A percentile compares a stretch with the other conserved stretches of the same genome.
Evolutionary conservation across 1,140 invertebrate genomes (phyloP).

Genomic region (Charaxes varanes): DNA sequence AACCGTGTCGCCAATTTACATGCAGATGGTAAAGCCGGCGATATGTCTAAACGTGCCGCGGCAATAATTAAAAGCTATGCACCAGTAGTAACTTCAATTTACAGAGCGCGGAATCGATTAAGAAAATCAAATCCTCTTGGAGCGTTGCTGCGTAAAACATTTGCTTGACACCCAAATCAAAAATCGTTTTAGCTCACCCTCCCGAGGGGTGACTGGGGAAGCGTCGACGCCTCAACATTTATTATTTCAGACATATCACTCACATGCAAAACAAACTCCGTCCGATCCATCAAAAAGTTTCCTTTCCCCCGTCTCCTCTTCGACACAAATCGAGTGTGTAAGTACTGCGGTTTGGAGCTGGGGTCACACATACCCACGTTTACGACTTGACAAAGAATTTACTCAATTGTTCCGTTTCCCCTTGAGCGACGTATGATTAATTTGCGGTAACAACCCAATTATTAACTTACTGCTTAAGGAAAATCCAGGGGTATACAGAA

Average conservation of each 20-base stretch:
- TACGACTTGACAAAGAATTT: constrained; percentile 19
- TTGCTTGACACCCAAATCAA: constrained; percentile 73
- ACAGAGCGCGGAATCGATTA: constrained; percentile 50
- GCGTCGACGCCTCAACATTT: constrained; percentile 72
- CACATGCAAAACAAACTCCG: constrained; percentile 74
- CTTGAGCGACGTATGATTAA: constrained; percentile 12
- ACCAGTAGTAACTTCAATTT: constrained; percentile 6
- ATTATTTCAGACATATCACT: constrained; percentile 75
- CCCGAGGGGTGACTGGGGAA: constrained; percentile 51
- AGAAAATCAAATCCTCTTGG: constrained; percentile 66
- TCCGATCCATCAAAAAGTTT: constrained; percentile 74
- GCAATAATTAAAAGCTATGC: constrained; percentile 14
- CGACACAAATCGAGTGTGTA: constrained; percentile 71
- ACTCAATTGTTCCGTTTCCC: constrained; percentile 10
- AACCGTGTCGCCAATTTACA: constrained; percentile 47
- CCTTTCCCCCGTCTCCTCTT: constrained; percentile 36
- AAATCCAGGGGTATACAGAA: neutral
- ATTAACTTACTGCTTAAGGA: constrained; percentile 1
- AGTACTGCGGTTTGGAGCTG: constrained; percentile 54
- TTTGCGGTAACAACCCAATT: constrained; percentile 17
- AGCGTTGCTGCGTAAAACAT: constrained; percentile 69
- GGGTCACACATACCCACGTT: constrained; percentile 14
- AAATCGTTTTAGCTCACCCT: constrained; percentile 72
- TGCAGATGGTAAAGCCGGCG: constrained; percentile 19
- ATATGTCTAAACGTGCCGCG: constrained; percentile 1